Evolutionary conservation across 2,797 vertebrate species (phyloP).

Genomic region (Eulemur coronatus): DNA sequence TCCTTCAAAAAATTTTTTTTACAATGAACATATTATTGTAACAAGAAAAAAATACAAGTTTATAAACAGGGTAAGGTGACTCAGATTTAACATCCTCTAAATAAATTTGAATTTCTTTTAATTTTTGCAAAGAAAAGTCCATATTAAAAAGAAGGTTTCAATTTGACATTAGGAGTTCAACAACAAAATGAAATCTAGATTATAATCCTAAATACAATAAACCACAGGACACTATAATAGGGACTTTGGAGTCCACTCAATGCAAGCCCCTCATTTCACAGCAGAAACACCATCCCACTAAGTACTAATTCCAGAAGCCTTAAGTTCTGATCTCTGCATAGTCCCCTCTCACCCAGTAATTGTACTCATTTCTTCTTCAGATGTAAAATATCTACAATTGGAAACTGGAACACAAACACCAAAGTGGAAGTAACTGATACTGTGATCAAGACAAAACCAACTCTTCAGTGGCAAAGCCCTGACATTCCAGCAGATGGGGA

Average conservation of each 20-base stretch:
- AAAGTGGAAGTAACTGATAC: background rate
- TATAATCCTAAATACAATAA: background rate
- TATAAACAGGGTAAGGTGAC: background rate
- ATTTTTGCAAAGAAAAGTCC: background rate
- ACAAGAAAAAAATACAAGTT: background rate
- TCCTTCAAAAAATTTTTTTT: background rate
- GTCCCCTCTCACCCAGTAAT: background rate
- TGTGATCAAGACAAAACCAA: background rate
- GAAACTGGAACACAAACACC: background rate
- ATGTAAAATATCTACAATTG: background rate
- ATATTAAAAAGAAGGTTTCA: background rate
- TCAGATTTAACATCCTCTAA: constrained; percentile 1
- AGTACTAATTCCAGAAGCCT: background rate
- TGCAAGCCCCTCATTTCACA: background rate
- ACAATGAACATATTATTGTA: background rate
- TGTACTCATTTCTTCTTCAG: background rate
- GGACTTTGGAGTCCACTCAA: background rate
- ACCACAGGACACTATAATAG: background rate
- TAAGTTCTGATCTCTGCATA: background rate
- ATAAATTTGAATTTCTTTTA: background rate
- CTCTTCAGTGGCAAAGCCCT: background rate
- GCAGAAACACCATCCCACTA: background rate
- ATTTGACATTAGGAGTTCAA: background rate
- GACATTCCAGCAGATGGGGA: constrained; percentile 53
- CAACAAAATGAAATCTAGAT: constrained; percentile 34